phyloP scores from a whole-genome alignment of 2,888 invertebrate genomes.

The Molorchus minor region DNA sequence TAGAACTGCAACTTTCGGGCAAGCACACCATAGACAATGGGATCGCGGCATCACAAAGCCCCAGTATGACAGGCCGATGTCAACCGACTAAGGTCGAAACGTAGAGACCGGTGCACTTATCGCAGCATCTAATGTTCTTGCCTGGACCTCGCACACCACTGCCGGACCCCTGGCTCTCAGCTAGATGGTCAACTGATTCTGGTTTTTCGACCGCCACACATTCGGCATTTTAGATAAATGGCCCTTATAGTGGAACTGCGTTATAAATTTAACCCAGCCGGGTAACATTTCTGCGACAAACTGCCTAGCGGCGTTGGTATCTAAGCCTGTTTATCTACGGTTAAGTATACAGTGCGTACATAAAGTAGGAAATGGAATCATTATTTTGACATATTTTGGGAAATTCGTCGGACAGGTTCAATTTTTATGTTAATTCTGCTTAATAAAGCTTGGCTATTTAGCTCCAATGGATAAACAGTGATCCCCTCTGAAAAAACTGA shows the following conservation, averaged over 20 bases:
- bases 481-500: too few relatives aligned
- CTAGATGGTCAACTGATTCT: conserved; percentile 19
- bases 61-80: conserved; percentile 55
- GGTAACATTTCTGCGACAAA: not conserved
- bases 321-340: not conserved
- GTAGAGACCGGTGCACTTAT: conserved; percentile 12
- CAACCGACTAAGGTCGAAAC: conserved; percentile 46
- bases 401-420: too few relatives aligned
- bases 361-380: too few relatives aligned
- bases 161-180: conserved; percentile 13
- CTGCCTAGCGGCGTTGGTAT: not conserved
- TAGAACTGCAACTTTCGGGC: conserved; percentile 12
- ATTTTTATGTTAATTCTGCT: too few relatives aligned
- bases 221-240: conserved; percentile 18
- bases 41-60: conserved; percentile 16
- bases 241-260: conserved; percentile 5
- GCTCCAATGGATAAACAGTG: too few relatives aligned
- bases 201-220: conserved; percentile 20
- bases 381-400: too few relatives aligned
- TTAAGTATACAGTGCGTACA: not conserved
- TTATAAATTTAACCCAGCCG: not conserved
- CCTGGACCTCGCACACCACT: conserved; percentile 10
- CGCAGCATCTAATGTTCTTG: conserved; percentile 20
- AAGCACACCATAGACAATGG: conserved; percentile 8
- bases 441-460: too few relatives aligned